Conservation (phyloP, 2,888 invertebrate species). For the Megalurothrips usitatus region DNA sequence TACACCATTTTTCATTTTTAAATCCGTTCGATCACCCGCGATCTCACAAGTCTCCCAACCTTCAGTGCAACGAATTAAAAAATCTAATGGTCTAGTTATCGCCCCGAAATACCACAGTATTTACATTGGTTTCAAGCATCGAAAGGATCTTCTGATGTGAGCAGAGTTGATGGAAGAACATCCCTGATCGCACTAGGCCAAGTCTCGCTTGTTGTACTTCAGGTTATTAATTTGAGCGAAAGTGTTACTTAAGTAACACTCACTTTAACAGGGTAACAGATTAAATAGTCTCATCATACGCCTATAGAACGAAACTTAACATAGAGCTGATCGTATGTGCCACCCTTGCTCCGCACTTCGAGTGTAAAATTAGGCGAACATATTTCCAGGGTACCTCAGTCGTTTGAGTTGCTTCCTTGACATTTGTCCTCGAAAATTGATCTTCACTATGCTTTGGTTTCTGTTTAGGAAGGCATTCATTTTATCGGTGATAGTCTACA, state of each 20-base stretch:
- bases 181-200: not conserved
- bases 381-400: not conserved
- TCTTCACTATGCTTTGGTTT: slow-evolving; percentile 11
- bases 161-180: not conserved
- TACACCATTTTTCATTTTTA: not conserved
- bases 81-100: not conserved
- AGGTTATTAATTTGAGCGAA: not conserved
- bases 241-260: not conserved
- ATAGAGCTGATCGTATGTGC: not conserved
- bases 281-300: slow-evolving; percentile 1
- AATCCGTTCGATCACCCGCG: too few species aligned
- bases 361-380: not conserved
- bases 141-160: not conserved
- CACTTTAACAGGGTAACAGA: slow-evolving; percentile 10
- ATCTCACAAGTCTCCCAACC: too few species aligned
- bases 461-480: not conserved
- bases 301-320: slow-evolving; percentile 2
- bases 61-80: not conserved
- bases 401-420: not conserved
- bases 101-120: not conserved
- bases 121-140: not conserved
- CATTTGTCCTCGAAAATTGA: not conserved
- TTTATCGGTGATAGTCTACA: not conserved
- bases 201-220: not conserved
- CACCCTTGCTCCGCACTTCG: not conserved